Evolutionary conservation across 2,888 invertebrate genomes (phyloP), one percentile per base, ranked within the genome.

Genomic region (Rhamphomyia laevipes): DNA sequence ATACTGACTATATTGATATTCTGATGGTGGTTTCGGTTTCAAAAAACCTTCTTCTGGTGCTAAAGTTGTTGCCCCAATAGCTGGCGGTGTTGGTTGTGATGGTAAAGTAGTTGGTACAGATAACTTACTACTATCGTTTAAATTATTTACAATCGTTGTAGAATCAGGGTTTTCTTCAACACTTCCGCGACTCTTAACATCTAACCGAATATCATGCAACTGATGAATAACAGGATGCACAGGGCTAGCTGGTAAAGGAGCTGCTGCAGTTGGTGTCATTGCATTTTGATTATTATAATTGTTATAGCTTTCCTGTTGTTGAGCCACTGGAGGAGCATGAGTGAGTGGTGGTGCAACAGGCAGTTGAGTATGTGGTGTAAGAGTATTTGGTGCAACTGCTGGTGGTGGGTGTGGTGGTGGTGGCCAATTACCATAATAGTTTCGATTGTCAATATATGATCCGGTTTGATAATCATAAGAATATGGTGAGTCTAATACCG

Each of bases 81-180:
- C 27, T 16, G 55, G 43, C 50, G 57, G 47, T 55, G 60, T 48
- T 55, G 56, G 45, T 56, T 56, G 45, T 35, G 51, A 53, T 56
- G 65, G 56, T 60, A 61, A 62, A 46, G 61, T 62, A 56, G 76
- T 78, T 59, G 66, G 59, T 46, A 65, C 63, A 53, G 66, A 64
- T 57, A 66, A 60, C 57, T 68, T 67, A 60, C 65, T 64, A 58
- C 68, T 67, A 55, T 77, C 73, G 57, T 75, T 74, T 50, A 61
- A 61, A 35, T 67, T 65, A 51, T 77, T 69, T 44, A 68, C 66
- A 46, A 79, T 74, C 13, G 82, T 85, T 1, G 85, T 85, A 13
- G 85, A 85, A 60, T 85, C 85, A 0, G 85, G 84, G 59, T 84
- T 85, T 56, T 84, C 84, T 63, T 84, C 84, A 53, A 64, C 66